Evolutionary conservation across 2,888 invertebrate genomes (phyloP).

Genomic region (Rugalucina vietnamica): DNA sequence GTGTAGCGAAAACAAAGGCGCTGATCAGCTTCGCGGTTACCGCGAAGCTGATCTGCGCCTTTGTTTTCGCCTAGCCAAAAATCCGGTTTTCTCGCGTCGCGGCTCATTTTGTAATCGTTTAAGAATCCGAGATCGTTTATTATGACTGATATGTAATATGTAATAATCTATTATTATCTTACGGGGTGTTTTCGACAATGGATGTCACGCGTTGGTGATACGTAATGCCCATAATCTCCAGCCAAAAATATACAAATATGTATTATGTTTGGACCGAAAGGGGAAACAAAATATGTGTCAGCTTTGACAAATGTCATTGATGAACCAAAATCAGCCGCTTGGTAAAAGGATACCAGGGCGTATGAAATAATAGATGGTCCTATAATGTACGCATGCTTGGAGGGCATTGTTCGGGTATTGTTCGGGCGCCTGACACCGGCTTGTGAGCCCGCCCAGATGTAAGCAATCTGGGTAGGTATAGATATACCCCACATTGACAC

Average conservation of each 20-base stretch:
- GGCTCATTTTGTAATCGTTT: background rate
- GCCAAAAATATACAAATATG: background rate
- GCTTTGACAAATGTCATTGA: conserved; percentile 3
- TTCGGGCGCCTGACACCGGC: background rate
- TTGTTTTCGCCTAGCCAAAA: too few relatives aligned
- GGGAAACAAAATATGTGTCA: background rate
- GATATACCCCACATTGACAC: conserved; percentile 5
- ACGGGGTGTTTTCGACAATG: background rate
- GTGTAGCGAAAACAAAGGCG: too few relatives aligned
- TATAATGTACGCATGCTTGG: background rate
- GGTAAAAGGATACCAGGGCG: background rate
- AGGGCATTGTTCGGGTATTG: background rate
- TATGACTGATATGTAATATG: background rate
- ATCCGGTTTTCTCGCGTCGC: too few relatives aligned
- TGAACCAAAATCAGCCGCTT: background rate
- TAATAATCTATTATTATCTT: background rate
- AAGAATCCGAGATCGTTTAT: background rate
- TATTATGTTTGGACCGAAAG: background rate
- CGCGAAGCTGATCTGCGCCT: too few relatives aligned
- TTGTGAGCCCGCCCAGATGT: background rate
- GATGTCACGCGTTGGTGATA: background rate
- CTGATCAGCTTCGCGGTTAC: too few relatives aligned
- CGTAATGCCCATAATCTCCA: background rate
- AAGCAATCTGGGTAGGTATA: background rate
- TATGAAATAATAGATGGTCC: background rate